These are phyloP conservation scores for Ceratina australensis DNA, from an alignment of 1,140 invertebrate species.

Conservation along the genomic window DNA sequence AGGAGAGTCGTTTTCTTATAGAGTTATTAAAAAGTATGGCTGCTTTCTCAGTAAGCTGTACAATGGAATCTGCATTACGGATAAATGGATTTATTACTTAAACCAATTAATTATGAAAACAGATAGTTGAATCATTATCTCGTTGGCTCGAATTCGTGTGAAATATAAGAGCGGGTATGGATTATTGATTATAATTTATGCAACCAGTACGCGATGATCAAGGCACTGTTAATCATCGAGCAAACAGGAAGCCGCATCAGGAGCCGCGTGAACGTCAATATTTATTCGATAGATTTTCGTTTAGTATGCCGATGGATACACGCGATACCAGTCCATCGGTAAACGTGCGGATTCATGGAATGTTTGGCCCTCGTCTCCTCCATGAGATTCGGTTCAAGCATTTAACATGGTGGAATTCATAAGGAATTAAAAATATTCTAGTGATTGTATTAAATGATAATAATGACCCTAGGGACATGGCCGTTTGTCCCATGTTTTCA, in stretches of 20 bases:
- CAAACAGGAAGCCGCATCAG: conserved; percentile 17
- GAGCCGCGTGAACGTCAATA: conserved; percentile 27
- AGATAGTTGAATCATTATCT: background rate
- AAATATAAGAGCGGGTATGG: background rate
- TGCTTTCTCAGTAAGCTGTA: no score
- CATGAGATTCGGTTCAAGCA: background rate
- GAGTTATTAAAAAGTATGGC: no score
- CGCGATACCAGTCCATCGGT: background rate
- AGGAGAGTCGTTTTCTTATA: no score
- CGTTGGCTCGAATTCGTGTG: background rate
- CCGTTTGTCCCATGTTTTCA: no score
- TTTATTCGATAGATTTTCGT: conserved; percentile 38
- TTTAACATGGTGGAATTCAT: background rate
- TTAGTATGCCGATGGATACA: conserved; percentile 24
- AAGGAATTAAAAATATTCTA: background rate
- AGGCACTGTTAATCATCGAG: conserved; percentile 13
- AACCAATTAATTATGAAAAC: no score
- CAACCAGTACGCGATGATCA: background rate
- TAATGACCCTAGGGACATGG: background rate
- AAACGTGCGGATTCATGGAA: conserved; percentile 9
- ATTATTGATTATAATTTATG: conserved; percentile 23
- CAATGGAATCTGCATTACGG: no score
- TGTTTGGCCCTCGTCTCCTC: no score
- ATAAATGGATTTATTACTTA: no score
- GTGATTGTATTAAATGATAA: background rate